Evolutionary conservation across 2,797 vertebrate species (phyloP).

Genomic region (Coendou prehensilis): DNA sequence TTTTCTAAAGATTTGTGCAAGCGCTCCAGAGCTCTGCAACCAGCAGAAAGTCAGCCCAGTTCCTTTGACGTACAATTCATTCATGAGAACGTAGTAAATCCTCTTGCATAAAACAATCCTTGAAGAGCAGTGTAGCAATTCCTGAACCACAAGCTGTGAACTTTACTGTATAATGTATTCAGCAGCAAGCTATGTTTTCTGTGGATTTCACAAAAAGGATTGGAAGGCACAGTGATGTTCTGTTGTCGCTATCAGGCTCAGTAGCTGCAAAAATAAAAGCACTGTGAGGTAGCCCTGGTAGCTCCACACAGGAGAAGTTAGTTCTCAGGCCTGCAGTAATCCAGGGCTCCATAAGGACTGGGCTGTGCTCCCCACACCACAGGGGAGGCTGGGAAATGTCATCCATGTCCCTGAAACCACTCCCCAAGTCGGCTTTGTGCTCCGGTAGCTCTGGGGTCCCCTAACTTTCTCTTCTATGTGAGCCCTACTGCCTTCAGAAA

Average conservation of each 20-base stretch:
- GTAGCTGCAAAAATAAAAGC: neutral
- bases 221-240: neutral
- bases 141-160: neutral
- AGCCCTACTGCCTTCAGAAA: neutral
- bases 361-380: neutral
- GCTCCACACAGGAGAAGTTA: neutral
- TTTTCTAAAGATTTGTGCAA: slow-evolving; percentile 31
- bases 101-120: neutral
- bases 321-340: neutral
- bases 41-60: neutral
- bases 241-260: neutral
- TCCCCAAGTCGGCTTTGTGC: neutral
- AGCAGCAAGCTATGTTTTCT: neutral
- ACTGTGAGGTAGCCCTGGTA: neutral
- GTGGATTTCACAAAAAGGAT: neutral
- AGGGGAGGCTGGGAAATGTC: neutral
- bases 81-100: neutral
- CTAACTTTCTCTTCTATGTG: neutral
- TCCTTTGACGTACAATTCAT: neutral
- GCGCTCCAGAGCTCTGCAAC: slow-evolving; percentile 24
- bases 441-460: neutral
- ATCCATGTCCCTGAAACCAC: neutral
- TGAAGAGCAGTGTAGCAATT: neutral
- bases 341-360: neutral
- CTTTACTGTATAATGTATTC: neutral